Evolutionary conservation across 1,140 invertebrate genomes (phyloP), one percentile per base, ranked within the genome.

Genomic region (Drosophila nasuta): DNA sequence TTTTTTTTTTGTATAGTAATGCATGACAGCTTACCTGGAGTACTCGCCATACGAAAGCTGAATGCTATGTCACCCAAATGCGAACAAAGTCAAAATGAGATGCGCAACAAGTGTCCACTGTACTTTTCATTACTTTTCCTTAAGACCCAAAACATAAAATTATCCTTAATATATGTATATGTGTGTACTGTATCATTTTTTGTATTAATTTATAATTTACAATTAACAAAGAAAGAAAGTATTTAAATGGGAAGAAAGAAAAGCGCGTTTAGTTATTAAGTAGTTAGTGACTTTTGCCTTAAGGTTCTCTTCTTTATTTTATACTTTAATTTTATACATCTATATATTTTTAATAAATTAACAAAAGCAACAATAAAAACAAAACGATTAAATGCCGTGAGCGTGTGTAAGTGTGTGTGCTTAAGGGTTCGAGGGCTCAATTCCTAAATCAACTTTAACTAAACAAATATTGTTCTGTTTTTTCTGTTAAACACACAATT

Each of bases 91-190:
- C 20, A 8, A 52, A 43, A 43, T 60, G 25, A 69, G 11, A 59
- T 49, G 51, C 65, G 60, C 43, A 67, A 67, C 56, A 62, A 59
- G 79, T 75, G 79, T 82, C 65, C 56, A 70, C 68, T 70, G 77
- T 83, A 80, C 77, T 79, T 62, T 63, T 15, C 52, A 57, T 20
- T 38, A 43, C 11, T 43, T 43, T 63, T 77, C 70, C 75, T 68
- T 86, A 86, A 63, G 59, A 77, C 35, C 48, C 38, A 30, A 62
- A 63, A 56, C 15, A 67, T 48, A n/a, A 25, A 25, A 25, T 3
- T 71, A 69, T 58, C 62, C 38, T 63, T 69, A 45, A 43, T 25
- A 28, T 58, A 62, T 30, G 58, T 48, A 52, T 48, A 43, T 38
- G 5, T 51, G 43, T 46, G 46, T 56, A 17, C 33, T 70, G 10